These are phyloP conservation scores for Amblyjoppa fuscipennis DNA, from an alignment of 2,888 invertebrate genomes.

Conservation along the genomic window DNA sequence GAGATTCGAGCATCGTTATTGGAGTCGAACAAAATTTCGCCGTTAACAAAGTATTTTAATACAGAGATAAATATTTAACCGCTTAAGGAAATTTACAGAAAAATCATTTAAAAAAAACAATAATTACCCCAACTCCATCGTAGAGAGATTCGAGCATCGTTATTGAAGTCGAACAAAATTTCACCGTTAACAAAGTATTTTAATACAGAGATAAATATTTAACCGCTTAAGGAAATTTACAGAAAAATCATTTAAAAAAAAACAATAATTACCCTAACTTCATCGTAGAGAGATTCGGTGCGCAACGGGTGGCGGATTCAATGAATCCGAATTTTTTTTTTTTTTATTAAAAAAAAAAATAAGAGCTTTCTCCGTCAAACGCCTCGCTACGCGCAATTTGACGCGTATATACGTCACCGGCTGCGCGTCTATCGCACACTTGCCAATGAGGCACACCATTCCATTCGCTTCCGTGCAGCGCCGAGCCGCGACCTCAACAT, in stretches of 20 bases:
- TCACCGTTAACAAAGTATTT: not conserved
- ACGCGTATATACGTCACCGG: not conserved
- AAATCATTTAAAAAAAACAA: too few relatives aligned
- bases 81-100: too few relatives aligned
- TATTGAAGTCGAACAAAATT: too few relatives aligned
- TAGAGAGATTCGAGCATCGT: too few relatives aligned
- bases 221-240: not conserved
- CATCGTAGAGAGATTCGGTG: not conserved
- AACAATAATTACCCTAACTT: not conserved
- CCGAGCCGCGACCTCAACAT: slow-evolving; percentile 83
- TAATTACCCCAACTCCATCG: too few relatives aligned
- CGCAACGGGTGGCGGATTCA: not conserved
- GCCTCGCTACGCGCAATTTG: not conserved
- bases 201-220: not conserved
- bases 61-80: too few relatives aligned
- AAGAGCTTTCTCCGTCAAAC: not conserved
- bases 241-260: not conserved
- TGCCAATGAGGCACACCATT: slow-evolving; percentile 76
- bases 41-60: too few relatives aligned
- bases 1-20: too few relatives aligned
- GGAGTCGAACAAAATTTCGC: too few relatives aligned
- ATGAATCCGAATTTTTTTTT: not conserved
- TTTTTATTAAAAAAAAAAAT: not conserved
- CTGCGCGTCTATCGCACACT: not conserved
- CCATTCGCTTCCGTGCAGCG: slow-evolving; percentile 90